phyloP scores from a whole-genome alignment of 2,797 vertebrate genomes.

The Rhinoraja longicauda region DNA sequence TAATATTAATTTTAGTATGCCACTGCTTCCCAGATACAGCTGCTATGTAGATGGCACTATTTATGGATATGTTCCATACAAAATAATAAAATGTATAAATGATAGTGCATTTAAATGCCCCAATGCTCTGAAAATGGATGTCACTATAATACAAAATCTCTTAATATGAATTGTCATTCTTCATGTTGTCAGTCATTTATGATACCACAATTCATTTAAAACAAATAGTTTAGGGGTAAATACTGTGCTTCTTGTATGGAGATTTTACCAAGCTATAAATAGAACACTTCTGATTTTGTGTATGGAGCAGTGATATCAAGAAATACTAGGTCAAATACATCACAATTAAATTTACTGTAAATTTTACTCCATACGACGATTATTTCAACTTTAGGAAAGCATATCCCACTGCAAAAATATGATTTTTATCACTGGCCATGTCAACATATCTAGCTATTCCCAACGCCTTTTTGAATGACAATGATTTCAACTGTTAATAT shows the following conservation, averaged over 20 bases:
- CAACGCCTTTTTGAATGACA: background rate
- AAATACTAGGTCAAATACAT: background rate
- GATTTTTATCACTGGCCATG: background rate
- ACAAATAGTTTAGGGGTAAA: background rate
- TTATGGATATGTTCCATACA: background rate
- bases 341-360: background rate
- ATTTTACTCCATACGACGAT: background rate
- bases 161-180: background rate
- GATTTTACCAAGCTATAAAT: background rate
- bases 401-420: background rate
- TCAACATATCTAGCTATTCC: background rate
- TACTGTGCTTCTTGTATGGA: background rate
- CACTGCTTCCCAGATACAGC: background rate
- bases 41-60: background rate
- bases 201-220: background rate
- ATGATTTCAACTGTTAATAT: background rate
- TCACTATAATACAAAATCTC: background rate
- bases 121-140: background rate
- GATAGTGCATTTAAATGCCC: background rate
- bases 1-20: background rate
- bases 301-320: background rate
- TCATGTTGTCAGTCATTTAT: background rate
- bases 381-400: background rate
- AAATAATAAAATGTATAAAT: conserved; percentile 9
- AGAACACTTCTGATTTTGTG: background rate